Conservation (phyloP, 2,888 invertebrate species). For the Protula sp. region DNA sequence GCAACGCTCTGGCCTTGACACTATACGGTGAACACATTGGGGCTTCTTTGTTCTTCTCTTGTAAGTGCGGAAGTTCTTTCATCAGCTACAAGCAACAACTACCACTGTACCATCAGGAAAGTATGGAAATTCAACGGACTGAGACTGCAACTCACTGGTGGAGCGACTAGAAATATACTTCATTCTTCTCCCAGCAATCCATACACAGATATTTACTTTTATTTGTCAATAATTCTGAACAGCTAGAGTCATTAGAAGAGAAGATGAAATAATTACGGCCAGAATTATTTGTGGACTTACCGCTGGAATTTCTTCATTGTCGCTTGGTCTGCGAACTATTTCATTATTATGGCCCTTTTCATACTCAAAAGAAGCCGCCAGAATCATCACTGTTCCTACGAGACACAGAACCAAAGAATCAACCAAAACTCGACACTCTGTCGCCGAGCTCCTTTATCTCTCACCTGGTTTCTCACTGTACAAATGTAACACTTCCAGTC, state of each 20-base stretch:
- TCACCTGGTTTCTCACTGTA: too few species aligned
- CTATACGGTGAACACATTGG: conserved; percentile 86
- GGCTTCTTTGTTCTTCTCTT: conserved; percentile 92
- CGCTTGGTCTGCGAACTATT: conserved; percentile 83
- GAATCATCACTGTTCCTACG: conserved; percentile 79
- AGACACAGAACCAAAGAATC: conserved; percentile 9
- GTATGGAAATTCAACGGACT: background rate
- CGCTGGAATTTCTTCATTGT: conserved; percentile 26
- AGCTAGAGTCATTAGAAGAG: too few species aligned
- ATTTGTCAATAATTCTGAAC: too few species aligned
- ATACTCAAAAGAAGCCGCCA: conserved; percentile 95
- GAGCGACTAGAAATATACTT: too few species aligned
- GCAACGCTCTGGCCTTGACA: conserved; percentile 74
- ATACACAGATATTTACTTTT: too few species aligned
- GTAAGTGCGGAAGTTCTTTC: conserved; percentile 81
- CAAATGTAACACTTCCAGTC: too few species aligned
- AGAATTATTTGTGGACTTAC: conserved; percentile 57
- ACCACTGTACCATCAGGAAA: background rate
- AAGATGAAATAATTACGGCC: too few species aligned
- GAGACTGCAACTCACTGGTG: too few species aligned
- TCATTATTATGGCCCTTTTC: conserved; percentile 90
- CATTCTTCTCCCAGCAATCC: too few species aligned
- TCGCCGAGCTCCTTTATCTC: too few species aligned
- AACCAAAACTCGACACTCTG: too few species aligned
- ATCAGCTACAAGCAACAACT: conserved; percentile 63